A percentile compares a stretch with the other conserved stretches of the same genome.
Evolutionary conservation across 2,888 invertebrate species (phyloP).

Genomic region (Julus scandinavius): DNA sequence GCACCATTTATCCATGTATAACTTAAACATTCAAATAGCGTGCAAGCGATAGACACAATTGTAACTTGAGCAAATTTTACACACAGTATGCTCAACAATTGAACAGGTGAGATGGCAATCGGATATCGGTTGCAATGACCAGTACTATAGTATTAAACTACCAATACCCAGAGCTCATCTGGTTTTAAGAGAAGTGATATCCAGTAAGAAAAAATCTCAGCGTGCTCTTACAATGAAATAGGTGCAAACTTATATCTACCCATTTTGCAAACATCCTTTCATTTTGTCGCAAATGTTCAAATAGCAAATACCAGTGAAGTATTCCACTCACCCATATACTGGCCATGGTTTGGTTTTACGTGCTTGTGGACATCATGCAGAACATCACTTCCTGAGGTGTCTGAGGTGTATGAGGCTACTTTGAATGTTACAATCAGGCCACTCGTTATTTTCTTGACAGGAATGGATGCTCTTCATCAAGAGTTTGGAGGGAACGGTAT

Average conservation of each 20-base stretch:
- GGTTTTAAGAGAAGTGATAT: not conserved
- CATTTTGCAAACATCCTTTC: not conserved
- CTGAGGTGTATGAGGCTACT: not conserved
- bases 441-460: not conserved
- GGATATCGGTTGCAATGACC: not conserved
- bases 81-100: not conserved
- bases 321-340: not conserved
- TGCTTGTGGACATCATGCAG: not conserved
- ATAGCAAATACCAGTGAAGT: not conserved
- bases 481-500: not conserved
- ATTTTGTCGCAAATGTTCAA: not conserved
- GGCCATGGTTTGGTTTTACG: not conserved
- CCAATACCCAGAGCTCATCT: not conserved
- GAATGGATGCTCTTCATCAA: not conserved
- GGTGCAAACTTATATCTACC: not conserved
- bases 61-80: constrained; percentile 16
- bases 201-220: not conserved
- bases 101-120: not conserved
- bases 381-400: not conserved
- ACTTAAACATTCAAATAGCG: not conserved
- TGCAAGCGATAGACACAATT: not conserved
- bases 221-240: not conserved
- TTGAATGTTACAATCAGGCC: not conserved
- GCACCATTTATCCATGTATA: not conserved
- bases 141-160: not conserved